These are phyloP conservation scores for Rhea pennata DNA, from an alignment of 2,113 vertebrate genomes.

Conservation along the genomic window DNA sequence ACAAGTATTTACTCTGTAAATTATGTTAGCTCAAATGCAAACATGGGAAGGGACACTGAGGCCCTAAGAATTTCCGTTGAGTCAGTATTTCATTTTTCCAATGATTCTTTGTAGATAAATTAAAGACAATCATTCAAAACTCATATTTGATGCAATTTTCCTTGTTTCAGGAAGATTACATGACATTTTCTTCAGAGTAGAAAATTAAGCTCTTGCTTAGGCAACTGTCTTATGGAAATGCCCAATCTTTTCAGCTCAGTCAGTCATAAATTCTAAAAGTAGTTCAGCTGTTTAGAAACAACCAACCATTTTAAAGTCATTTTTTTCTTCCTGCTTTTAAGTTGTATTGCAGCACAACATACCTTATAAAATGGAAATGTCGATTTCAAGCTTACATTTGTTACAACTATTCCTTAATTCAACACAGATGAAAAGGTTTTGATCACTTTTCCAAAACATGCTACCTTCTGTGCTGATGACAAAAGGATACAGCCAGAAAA, in stretches of 20 bases:
- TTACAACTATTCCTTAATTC: neutral
- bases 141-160: neutral
- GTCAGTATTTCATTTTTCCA: neutral
- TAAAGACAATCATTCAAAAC: neutral
- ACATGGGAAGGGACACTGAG: neutral
- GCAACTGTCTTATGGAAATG: neutral
- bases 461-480: neutral
- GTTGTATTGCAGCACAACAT: neutral
- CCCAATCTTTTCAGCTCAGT: neutral
- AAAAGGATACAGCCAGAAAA: neutral
- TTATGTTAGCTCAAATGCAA: neutral
- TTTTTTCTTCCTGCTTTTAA: neutral
- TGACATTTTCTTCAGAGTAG: neutral
- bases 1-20: neutral
- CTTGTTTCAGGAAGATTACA: neutral
- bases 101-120: neutral
- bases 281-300: neutral
- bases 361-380: neutral
- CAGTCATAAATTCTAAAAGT: neutral
- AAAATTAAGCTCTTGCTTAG: neutral
- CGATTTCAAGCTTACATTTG: neutral
- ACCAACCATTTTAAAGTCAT: neutral
- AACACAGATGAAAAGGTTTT: neutral
- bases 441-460: neutral
- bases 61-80: neutral